phyloP scores from a whole-genome alignment of 35 echinoderm and acorn worm species.

The Apostichopus parvimensis region DNA sequence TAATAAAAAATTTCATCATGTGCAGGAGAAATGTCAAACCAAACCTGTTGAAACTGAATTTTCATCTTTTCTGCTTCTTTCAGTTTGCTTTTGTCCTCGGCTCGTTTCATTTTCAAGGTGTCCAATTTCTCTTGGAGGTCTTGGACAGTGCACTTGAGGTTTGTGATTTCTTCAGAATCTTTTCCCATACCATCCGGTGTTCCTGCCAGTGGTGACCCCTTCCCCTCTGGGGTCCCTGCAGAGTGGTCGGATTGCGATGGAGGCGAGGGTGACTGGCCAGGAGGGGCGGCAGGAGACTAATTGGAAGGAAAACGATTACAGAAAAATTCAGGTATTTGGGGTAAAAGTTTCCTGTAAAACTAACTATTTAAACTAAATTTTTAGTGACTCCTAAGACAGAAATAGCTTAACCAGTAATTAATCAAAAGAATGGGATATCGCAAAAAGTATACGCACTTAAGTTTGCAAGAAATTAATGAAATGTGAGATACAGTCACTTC shows the following conservation, averaged over 20 bases:
- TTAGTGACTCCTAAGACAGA: too few relatives aligned
- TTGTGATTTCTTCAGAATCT: constrained; percentile 61
- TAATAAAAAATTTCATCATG: too few relatives aligned
- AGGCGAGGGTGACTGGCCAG: constrained; percentile 8
- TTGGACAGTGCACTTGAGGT: constrained; percentile 61
- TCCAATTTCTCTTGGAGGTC: constrained; percentile 96
- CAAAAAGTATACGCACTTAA: too few relatives aligned
- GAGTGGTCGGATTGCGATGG: background rate
- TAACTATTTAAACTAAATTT: too few relatives aligned
- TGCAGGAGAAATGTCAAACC: background rate
- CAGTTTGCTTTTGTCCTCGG: constrained; percentile 84
- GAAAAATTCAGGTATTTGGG: too few relatives aligned
- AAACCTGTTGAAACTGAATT: constrained; percentile 67
- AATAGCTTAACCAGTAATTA: too few relatives aligned
- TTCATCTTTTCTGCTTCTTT: constrained; percentile 96
- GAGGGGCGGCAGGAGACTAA: constrained; percentile 10
- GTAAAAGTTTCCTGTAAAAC: too few relatives aligned
- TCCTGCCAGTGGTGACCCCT: background rate
- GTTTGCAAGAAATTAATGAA: too few relatives aligned
- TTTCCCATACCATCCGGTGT: background rate
- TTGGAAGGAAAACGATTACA: too few relatives aligned
- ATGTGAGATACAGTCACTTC: too few relatives aligned
- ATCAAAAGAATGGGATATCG: too few relatives aligned
- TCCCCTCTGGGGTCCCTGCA: background rate
- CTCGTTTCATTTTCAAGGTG: constrained; percentile 85